Evolutionary conservation across 2,797 vertebrate species (phyloP).

Genomic region (Kryptopterus vitreolus): DNA sequence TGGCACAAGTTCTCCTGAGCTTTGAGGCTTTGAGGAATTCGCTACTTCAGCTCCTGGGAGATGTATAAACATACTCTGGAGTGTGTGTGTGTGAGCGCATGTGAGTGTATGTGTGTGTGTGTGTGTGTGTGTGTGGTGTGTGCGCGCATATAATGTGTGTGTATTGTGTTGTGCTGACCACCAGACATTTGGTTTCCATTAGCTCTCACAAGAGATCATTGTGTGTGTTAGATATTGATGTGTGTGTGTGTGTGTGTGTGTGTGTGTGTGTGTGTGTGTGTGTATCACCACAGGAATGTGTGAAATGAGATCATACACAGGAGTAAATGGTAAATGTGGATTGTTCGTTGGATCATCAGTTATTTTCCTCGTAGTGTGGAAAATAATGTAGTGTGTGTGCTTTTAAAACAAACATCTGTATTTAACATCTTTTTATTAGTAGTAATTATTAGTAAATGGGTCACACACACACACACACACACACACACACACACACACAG

Average conservation of each 20-base stretch:
- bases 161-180: conserved; percentile 16
- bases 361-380: too few species aligned
- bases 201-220: conserved; percentile 12
- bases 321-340: not conserved
- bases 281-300: conserved; percentile 31
- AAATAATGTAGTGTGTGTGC: too few species aligned
- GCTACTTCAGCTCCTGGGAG: conserved; percentile 27
- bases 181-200: conserved; percentile 38
- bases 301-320: not conserved
- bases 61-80: conserved; percentile 25
- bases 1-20: not conserved
- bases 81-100: not conserved
- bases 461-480: too few species aligned
- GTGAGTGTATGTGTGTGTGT: conserved; percentile 10
- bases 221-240: not conserved
- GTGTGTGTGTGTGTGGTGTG: conserved; percentile 14
- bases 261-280: not conserved
- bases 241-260: not conserved
- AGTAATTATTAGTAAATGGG: too few species aligned
- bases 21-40: conserved; percentile 27
- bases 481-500: too few species aligned
- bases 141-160: not conserved
- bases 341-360: not conserved
- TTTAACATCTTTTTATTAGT: too few species aligned
- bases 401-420: too few species aligned